phyloP scores from a whole-genome alignment of 2,113 vertebrate genomes.

The Pterocles burchelli region DNA sequence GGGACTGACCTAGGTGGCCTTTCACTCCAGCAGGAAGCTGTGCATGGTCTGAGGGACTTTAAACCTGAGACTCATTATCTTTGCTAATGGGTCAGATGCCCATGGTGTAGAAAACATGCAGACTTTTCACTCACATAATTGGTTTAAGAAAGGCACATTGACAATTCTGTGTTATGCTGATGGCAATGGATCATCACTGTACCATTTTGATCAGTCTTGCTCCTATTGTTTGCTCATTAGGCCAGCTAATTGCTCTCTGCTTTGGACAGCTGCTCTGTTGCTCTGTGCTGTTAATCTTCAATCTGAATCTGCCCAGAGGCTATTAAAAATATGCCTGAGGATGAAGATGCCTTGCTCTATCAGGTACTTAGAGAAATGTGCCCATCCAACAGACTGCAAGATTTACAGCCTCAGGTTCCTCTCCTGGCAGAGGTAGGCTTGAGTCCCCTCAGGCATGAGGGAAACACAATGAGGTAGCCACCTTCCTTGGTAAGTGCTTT shows the following conservation, averaged over 20 bases:
- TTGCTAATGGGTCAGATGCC: not conserved
- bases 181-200: not conserved
- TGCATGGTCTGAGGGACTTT: not conserved
- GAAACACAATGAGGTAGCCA: not conserved
- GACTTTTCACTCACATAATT: not conserved
- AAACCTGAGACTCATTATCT: not conserved
- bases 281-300: not conserved
- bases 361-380: not conserved
- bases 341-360: not conserved
- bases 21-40: not conserved
- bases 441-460: not conserved
- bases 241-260: not conserved
- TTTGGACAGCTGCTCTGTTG: not conserved
- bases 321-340: not conserved
- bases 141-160: not conserved
- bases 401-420: not conserved
- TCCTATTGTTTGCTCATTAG: not conserved
- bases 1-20: not conserved
- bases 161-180: not conserved
- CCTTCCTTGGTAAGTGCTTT: not conserved
- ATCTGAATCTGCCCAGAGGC: not conserved
- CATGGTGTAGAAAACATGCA: accelerated
- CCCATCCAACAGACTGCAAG: not conserved
- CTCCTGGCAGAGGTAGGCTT: not conserved
- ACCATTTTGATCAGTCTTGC: not conserved